Evolutionary conservation across 37 sponge, comb jelly and placozoan species (phyloP).

Genomic region (Diacarnus erythraeanus): DNA sequence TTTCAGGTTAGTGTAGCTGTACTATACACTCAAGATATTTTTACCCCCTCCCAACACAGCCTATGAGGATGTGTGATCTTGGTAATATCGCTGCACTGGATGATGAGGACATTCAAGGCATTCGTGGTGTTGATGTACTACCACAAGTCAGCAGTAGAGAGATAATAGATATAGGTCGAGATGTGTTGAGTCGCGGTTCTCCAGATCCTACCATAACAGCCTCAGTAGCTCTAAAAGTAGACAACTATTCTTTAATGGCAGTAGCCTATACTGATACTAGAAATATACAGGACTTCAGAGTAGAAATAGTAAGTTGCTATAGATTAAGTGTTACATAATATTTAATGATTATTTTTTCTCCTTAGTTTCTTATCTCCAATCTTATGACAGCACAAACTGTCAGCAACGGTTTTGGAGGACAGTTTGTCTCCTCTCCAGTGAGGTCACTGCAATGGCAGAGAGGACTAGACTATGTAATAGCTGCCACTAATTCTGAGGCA

Average conservation of each 20-base stretch:
- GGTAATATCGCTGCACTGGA: background rate
- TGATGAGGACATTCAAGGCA: background rate
- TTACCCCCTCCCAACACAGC: no score
- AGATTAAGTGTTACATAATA: no score
- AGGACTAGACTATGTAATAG: constrained; percentile 57
- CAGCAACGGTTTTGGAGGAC: background rate
- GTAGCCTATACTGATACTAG: background rate
- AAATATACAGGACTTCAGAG: no score
- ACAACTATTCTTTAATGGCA: background rate
- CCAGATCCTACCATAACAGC: background rate
- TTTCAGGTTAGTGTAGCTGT: no score
- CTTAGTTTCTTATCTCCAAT: background rate
- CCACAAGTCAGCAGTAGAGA: background rate
- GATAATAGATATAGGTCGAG: background rate
- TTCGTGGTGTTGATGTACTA: no score
- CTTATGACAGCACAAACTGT: background rate
- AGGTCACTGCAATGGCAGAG: constrained; percentile 23
- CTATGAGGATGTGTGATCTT: no score
- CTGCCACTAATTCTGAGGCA: constrained; percentile 20
- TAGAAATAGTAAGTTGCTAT: no score
- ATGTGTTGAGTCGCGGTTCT: no score
- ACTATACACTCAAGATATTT: no score
- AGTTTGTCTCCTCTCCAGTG: constrained; percentile 30
- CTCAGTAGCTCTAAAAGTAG: background rate
- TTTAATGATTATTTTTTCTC: background rate